These are phyloP conservation scores for Lasiurus cinereus DNA, from an alignment of 2,113 vertebrate species.

Conservation along the genomic window DNA sequence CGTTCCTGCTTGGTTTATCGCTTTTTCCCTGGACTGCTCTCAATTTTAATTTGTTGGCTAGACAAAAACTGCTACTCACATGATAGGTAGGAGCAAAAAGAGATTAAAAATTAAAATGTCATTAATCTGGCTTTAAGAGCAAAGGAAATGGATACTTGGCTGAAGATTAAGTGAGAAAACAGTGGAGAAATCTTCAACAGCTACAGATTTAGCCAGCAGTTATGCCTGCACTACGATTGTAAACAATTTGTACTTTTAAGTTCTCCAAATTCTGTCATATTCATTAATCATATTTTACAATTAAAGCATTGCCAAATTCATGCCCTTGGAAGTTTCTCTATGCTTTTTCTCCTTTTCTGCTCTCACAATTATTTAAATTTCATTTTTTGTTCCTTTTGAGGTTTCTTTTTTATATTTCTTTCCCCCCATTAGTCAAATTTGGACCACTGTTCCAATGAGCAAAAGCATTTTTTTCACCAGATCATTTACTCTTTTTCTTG, in stretches of 20 bases:
- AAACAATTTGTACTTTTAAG: slow-evolving; percentile 79
- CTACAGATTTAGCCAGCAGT: slow-evolving; percentile 74
- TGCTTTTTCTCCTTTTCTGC: neutral
- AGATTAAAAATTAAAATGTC: slow-evolving; percentile 83
- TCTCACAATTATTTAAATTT: slow-evolving; percentile 66
- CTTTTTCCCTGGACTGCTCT: slow-evolving; percentile 45
- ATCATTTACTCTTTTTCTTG: neutral
- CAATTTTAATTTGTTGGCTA: slow-evolving; percentile 52
- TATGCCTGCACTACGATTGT: slow-evolving; percentile 67
- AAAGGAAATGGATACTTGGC: slow-evolving; percentile 82
- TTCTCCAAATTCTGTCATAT: slow-evolving; percentile 75
- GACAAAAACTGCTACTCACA: slow-evolving; percentile 60
- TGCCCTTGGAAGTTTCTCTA: slow-evolving; percentile 66
- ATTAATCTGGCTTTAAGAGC: slow-evolving; percentile 79
- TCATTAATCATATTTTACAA: slow-evolving; percentile 77
- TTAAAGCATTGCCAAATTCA: slow-evolving; percentile 76
- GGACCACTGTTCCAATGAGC: neutral
- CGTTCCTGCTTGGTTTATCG: neutral
- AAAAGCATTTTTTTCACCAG: neutral
- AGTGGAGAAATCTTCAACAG: slow-evolving; percentile 78
- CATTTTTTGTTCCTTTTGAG: slow-evolving; percentile 39
- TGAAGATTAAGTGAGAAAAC: slow-evolving; percentile 76
- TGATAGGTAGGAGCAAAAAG: slow-evolving; percentile 63
- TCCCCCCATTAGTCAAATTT: neutral
- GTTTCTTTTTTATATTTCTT: slow-evolving; percentile 53